Conservation (phyloP, 2,888 invertebrate genomes). For the Drosophila dives region DNA sequence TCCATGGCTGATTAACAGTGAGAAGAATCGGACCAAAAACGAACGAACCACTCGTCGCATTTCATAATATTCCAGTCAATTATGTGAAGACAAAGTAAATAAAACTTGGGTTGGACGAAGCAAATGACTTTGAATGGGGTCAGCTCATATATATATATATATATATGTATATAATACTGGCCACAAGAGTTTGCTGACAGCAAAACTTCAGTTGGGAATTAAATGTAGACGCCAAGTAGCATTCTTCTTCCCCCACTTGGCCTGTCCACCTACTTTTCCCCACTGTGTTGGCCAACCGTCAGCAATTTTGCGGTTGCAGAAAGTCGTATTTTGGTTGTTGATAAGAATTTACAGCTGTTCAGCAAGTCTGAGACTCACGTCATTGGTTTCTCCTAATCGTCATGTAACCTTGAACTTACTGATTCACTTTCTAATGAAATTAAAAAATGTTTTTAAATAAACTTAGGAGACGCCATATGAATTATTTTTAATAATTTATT, state of each 20-base stretch:
- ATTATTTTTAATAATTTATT: no score
- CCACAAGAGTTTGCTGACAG: slow-evolving; percentile 68
- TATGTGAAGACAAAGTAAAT: slow-evolving; percentile 70
- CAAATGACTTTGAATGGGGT: slow-evolving; percentile 82
- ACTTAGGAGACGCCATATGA: no score
- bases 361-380: neutral
- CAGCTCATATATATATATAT: slow-evolving; percentile 36
- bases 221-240: slow-evolving; percentile 49
- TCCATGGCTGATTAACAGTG: slow-evolving; percentile 35
- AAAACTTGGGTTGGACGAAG: slow-evolving; percentile 77
- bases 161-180: slow-evolving; percentile 30
- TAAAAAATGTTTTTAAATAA: neutral
- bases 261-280: neutral
- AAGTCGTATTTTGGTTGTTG: slow-evolving; percentile 7
- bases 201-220: slow-evolving; percentile 58
- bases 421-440: neutral
- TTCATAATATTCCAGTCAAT: slow-evolving; percentile 72
- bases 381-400: slow-evolving; percentile 32
- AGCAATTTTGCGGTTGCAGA: slow-evolving; percentile 47
- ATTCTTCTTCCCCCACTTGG: slow-evolving; percentile 29
- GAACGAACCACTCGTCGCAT: slow-evolving; percentile 47
- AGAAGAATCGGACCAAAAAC: slow-evolving; percentile 9
- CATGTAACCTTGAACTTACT: slow-evolving; percentile 11
- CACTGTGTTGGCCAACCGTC: slow-evolving; percentile 28
- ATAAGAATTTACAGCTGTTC: slow-evolving; percentile 21